A percentile compares a stretch with the other conserved stretches of the same genome.
phyloP scores from a whole-genome alignment of 1,140 invertebrate species.

The Drosophila azteca region DNA sequence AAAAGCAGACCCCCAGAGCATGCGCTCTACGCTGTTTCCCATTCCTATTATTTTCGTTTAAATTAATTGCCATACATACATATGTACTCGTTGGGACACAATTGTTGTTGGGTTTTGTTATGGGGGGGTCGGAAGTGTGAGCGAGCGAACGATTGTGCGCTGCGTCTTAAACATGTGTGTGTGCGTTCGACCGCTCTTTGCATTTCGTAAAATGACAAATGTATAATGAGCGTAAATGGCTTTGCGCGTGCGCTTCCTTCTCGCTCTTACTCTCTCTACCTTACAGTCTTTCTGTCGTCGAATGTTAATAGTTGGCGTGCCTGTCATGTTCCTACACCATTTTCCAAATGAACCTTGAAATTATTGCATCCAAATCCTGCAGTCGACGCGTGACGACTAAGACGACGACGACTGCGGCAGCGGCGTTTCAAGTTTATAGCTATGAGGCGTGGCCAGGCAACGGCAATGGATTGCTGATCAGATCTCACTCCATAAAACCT shows the following conservation, averaged over 20 bases:
- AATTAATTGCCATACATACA: constrained; percentile 60
- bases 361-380: constrained; percentile 39
- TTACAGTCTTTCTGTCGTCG: constrained; percentile 3
- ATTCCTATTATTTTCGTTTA: constrained; percentile 34
- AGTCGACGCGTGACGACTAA: not conserved
- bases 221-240: constrained; percentile 77
- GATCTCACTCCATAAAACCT: not conserved
- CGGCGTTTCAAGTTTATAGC: constrained; percentile 6
- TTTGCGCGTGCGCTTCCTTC: constrained; percentile 62
- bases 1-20: constrained; percentile 50
- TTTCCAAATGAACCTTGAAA: constrained; percentile 55
- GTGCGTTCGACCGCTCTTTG: constrained; percentile 26
- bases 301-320: constrained; percentile 31
- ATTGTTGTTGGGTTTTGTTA: constrained; percentile 33
- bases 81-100: constrained; percentile 46
- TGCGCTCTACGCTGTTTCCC: constrained; percentile 59
- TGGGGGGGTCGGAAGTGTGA: constrained; percentile 53
- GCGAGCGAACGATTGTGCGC: constrained; percentile 31
- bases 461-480: constrained; percentile 27
- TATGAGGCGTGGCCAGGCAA: constrained; percentile 51
- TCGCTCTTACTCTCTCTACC: constrained; percentile 7
- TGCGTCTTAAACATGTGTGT: not conserved
- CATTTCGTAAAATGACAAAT: constrained; percentile 76
- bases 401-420: not conserved
- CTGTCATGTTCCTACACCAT: constrained; percentile 63